Conservation (phyloP, 1,140 invertebrate species). For the Holotrichia oblita region DNA sequence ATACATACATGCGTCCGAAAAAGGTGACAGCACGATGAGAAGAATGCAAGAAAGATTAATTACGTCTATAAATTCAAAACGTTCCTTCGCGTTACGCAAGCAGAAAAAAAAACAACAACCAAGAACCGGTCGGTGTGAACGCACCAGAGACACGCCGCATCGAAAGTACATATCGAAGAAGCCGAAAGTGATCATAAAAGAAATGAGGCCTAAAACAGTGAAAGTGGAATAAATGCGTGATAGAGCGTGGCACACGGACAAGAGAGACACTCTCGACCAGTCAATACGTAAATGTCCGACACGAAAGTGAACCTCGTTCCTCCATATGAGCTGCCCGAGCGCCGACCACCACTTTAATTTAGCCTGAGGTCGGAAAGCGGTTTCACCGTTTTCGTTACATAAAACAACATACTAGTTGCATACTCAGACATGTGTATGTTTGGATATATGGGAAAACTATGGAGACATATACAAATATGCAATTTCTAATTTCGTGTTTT, state of each 20-base stretch:
- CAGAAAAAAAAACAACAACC: neutral
- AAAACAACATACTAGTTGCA: neutral
- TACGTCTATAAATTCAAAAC: neutral
- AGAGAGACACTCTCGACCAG: neutral
- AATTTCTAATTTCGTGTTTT: too few species aligned
- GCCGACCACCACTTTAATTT: neutral
- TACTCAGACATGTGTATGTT: neutral
- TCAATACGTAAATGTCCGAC: neutral
- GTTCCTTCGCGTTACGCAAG: constrained; percentile 19
- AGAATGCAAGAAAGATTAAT: neutral
- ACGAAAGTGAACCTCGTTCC: constrained; percentile 19
- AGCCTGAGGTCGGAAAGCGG: neutral
- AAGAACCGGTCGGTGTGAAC: constrained; percentile 7
- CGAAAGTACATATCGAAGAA: constrained; percentile 37
- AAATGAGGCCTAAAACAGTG: constrained; percentile 37
- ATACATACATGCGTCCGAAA: neutral
- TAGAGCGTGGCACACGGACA: neutral
- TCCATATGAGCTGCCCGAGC: neutral
- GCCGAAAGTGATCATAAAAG: constrained; percentile 39
- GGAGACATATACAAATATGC: neutral
- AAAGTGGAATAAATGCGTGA: constrained; percentile 39
- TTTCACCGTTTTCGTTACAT: constrained; percentile 6
- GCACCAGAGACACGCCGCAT: constrained; percentile 15
- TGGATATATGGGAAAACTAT: neutral
- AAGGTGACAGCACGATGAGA: neutral